Evolutionary conservation across 2,888 invertebrate genomes (phyloP), one percentile per base, ranked within the genome.

Genomic region (Zhuqinia jingwanae): DNA sequence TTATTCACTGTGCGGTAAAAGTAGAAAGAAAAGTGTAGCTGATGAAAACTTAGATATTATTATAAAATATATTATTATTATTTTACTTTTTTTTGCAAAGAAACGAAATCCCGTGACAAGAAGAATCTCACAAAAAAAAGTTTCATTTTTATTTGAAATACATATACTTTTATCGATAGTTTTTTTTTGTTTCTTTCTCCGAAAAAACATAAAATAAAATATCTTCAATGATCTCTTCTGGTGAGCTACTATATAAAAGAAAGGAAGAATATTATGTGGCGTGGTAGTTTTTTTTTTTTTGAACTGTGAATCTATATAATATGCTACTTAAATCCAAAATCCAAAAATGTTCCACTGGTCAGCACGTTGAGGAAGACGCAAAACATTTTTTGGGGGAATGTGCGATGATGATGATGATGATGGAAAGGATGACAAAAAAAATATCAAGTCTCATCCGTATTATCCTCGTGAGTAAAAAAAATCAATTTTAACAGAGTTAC

Each of bases 401-500:
- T 80, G 79, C 65, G 50, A 80, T 3, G 3, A 8, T 8, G 36
- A 36, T 36, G 3, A 3, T 36, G n/a, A 27, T 11, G 25, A 60
- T 60, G 36, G 75, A 50, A 13, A 13, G 63, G 45, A 78, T 36
- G 22, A 42, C 42, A 42, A 17, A 20, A 56, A 13, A 22, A 76
- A n/a, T n/a, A n/a, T n/a, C n/a, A n/a, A 36, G 36, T 36, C 36
- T 36, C 36, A n/a, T 8, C 36, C 3, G 8, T 36, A 6, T 56
- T 17, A 36, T 76, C 75, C 75, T 53, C 36, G 75, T 76, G 79
- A 79, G 25, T 79, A 47, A 65, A 70, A 70, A 30, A 80, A 80
- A 56, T 80, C n/a, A 3, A 36, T 36, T 36, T 36, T 36, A 36
- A 84, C 53, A 83, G 65, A 77, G 77, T 84, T 77, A 77, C 84